Evolutionary conservation across 2,113 vertebrate genomes (phyloP).

Genomic region (Struthio camelus): DNA sequence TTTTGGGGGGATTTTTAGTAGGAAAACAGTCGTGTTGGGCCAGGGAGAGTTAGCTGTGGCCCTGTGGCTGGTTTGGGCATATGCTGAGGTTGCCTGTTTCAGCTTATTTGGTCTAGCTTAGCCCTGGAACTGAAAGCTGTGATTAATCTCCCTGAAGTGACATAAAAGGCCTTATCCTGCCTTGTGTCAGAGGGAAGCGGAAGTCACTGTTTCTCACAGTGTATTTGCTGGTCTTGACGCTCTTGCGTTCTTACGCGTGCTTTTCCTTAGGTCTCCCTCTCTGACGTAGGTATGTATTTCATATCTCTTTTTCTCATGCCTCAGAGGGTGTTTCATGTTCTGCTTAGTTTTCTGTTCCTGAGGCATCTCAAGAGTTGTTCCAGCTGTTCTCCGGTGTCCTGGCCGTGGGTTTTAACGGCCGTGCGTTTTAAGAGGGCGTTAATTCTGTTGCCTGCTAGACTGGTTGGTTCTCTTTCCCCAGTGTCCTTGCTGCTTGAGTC

Average conservation of each 20-base stretch:
- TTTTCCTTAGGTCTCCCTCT: background rate
- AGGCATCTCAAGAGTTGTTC: background rate
- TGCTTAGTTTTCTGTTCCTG: background rate
- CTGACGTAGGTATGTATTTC: background rate
- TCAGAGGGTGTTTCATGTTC: background rate
- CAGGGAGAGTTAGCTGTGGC: background rate
- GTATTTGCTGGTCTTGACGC: rapidly evolving
- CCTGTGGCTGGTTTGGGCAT: background rate
- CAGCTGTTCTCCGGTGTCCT: background rate
- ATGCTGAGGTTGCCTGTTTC: background rate
- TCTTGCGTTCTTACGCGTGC: background rate
- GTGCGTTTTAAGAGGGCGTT: background rate
- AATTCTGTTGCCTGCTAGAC: background rate
- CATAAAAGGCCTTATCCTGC: background rate
- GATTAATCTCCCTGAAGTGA: background rate
- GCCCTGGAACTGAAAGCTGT: background rate
- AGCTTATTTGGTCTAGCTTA: background rate
- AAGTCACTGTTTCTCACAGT: background rate
- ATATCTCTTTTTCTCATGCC: background rate
- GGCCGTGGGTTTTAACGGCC: background rate
- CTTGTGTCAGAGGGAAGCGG: background rate
- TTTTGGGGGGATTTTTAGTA: background rate
- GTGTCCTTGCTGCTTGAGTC: background rate
- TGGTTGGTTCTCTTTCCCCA: background rate
- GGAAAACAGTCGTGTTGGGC: background rate